These are phyloP conservation scores for Characodon lateralis DNA, from an alignment of 2,797 vertebrate species.

Conservation along the genomic window DNA sequence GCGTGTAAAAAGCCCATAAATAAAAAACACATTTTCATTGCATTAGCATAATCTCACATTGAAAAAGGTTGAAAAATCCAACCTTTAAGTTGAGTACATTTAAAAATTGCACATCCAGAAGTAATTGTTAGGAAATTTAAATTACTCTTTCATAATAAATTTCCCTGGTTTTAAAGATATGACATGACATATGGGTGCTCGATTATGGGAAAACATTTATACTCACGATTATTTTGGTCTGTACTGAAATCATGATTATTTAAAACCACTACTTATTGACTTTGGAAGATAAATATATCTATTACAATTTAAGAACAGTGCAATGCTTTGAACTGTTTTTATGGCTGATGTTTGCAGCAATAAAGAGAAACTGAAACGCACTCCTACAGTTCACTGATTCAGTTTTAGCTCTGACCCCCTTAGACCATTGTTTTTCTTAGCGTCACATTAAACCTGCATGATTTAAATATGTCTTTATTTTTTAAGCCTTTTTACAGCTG, in stretches of 20 bases:
- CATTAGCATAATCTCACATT: no score
- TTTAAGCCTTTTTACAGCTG: neutral
- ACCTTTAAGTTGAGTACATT: no score
- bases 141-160: neutral
- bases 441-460: neutral
- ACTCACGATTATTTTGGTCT: neutral
- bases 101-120: no score
- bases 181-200: neutral
- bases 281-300: conserved; percentile 1
- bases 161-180: neutral
- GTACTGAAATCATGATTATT: neutral
- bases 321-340: neutral
- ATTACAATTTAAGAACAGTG: neutral
- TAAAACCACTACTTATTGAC: neutral
- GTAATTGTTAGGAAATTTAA: neutral
- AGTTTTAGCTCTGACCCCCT: neutral
- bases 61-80: no score
- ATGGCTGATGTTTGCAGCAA: neutral
- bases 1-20: no score
- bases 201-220: neutral
- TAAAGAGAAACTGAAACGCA: neutral
- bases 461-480: neutral
- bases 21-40: no score
- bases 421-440: neutral
- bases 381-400: neutral